Conservation (phyloP, 2,797 vertebrate genomes). For the Pempheris klunzingeri region DNA sequence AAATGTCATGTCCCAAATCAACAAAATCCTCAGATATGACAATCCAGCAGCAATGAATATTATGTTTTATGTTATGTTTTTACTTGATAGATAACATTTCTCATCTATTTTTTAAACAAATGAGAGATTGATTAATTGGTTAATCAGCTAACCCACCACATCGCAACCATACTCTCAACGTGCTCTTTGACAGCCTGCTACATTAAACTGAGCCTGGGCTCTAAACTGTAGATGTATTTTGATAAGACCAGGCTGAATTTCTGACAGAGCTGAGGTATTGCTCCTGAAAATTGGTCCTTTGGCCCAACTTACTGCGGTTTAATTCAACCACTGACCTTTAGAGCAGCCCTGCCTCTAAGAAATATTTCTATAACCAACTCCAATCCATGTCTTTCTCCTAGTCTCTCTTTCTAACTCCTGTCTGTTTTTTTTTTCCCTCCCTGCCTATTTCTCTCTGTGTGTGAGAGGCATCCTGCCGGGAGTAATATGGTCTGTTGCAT, state of each 20-base stretch:
- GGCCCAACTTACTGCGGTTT: slow-evolving; percentile 8
- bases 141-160: not conserved
- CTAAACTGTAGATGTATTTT: not conserved
- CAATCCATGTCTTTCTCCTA: not conserved
- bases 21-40: not conserved
- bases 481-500: slow-evolving; percentile 50
- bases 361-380: slow-evolving; percentile 31
- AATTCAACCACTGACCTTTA: slow-evolving; percentile 10
- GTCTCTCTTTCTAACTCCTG: not conserved
- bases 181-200: not conserved
- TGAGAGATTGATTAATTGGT: not conserved
- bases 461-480: slow-evolving; percentile 45
- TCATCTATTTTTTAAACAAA: not conserved
- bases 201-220: not conserved
- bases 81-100: too few relatives aligned
- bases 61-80: not conserved
- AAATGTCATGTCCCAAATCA: not conserved
- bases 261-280: not conserved
- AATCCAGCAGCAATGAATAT: not conserved
- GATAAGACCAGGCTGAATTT: not conserved
- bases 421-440: not conserved
- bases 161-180: not conserved
- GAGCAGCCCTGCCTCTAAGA: slow-evolving; percentile 9
- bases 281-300: slow-evolving; percentile 9
- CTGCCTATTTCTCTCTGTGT: not conserved